Conservation (phyloP, 1,140 invertebrate genomes). For the Cryptotermes secundus region DNA sequence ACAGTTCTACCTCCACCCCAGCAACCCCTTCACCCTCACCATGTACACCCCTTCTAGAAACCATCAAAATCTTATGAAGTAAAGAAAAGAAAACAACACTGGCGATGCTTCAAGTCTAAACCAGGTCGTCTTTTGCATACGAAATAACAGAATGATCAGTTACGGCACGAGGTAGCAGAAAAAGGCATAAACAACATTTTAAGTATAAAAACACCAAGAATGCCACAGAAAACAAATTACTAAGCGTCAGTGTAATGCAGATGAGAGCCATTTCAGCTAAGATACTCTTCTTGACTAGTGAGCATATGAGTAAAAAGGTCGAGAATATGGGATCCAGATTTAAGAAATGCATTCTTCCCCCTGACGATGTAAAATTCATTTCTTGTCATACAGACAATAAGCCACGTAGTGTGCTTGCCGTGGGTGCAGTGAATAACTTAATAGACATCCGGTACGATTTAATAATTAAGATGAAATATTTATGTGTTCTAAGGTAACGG, state of each 20-base stretch:
- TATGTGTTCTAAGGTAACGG: too few species aligned
- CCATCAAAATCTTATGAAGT: background rate
- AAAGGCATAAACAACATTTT: background rate
- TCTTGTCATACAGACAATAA: too few species aligned
- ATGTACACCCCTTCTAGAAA: background rate
- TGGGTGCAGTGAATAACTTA: too few species aligned
- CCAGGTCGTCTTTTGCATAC: background rate
- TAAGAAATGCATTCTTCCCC: background rate
- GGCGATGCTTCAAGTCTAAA: background rate
- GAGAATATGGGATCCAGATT: background rate
- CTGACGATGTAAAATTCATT: too few species aligned
- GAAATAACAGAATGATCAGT: slow-evolving; percentile 11
- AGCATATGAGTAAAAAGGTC: background rate
- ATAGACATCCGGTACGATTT: too few species aligned
- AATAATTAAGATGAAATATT: too few species aligned
- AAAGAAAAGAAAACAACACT: background rate
- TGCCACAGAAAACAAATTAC: background rate
- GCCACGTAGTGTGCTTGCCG: too few species aligned
- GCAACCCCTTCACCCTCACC: background rate
- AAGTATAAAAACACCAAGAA: background rate
- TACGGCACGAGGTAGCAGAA: background rate
- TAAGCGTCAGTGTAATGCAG: background rate
- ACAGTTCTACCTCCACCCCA: background rate
- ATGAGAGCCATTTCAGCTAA: background rate
- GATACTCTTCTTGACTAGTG: background rate